A percentile compares a stretch with the other conserved stretches of the same genome.
phyloP scores from a whole-genome alignment of 1,140 invertebrate genomes.

The Zaprionus lachaisei region DNA sequence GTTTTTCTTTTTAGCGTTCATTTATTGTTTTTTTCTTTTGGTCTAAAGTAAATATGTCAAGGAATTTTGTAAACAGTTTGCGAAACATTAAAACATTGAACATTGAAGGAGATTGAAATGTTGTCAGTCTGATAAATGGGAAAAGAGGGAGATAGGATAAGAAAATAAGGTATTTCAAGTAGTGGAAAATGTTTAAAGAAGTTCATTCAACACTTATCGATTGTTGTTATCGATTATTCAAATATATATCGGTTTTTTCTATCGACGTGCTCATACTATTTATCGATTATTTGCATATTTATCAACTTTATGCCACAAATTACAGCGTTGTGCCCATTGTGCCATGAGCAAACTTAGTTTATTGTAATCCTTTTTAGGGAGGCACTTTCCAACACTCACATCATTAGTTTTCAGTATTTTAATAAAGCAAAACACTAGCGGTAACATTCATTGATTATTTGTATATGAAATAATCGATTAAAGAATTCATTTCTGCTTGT shows the following conservation, averaged over 20 bases:
- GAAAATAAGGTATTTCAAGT: no score
- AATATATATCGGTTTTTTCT: no score
- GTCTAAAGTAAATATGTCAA: slow-evolving; percentile 72
- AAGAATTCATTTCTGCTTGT: no score
- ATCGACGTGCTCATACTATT: neutral
- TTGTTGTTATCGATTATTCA: neutral
- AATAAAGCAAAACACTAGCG: no score
- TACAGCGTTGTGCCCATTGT: neutral
- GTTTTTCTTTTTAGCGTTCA: slow-evolving; percentile 20
- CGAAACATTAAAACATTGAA: slow-evolving; percentile 9
- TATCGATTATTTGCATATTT: neutral
- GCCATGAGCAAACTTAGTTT: neutral
- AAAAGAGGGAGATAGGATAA: neutral
- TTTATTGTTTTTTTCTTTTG: slow-evolving; percentile 13
- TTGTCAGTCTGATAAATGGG: neutral
- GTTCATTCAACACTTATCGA: neutral
- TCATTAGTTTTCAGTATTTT: neutral
- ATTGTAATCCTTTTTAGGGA: neutral
- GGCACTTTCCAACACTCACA: neutral
- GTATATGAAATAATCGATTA: no score
- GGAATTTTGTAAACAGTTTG: slow-evolving; percentile 55
- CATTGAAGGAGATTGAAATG: neutral
- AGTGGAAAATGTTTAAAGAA: neutral
- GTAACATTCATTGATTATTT: neutral
- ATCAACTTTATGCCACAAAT: neutral